Conservation (phyloP, 30 jellyfish, hydroid and myxozoan species). For the Nemopilema nomurai region DNA sequence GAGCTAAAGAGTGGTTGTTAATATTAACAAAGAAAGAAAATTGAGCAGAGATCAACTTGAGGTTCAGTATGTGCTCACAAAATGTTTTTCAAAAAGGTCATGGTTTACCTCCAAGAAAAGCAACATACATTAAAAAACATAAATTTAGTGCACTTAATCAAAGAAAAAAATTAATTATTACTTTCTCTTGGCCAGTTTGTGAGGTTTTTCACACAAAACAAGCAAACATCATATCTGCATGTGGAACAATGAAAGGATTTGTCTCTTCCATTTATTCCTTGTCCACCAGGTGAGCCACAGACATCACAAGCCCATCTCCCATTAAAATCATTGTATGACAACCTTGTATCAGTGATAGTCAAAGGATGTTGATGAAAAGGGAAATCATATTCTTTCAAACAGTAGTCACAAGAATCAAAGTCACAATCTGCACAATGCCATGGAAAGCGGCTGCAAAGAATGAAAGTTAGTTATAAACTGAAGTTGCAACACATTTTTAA, state of each 20-base stretch:
- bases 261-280: slow-evolving; percentile 28
- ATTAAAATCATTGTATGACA: slow-evolving; percentile 65
- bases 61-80: no score
- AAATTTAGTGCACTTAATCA: neutral
- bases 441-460: slow-evolving; percentile 45
- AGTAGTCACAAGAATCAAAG: slow-evolving; percentile 78
- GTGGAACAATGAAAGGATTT: slow-evolving; percentile 69
- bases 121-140: neutral
- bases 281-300: slow-evolving; percentile 62
- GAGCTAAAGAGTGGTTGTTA: no score
- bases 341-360: slow-evolving; percentile 61
- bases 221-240: slow-evolving; percentile 74
- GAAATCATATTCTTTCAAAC: slow-evolving; percentile 55
- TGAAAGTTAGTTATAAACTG: no score
- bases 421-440: slow-evolving; percentile 83
- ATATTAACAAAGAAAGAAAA: no score
- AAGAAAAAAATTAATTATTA: neutral
- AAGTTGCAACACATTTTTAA: no score
- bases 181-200: slow-evolving; percentile 62
- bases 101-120: no score
- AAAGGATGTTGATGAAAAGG: slow-evolving; percentile 84
- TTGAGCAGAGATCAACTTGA: no score
- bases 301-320: slow-evolving; percentile 81
- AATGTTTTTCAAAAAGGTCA: no score
- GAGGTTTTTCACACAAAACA: slow-evolving; percentile 51